Evolutionary conservation across 1,140 invertebrate species (phyloP).

Genomic region (Hypsibius dujardini): DNA sequence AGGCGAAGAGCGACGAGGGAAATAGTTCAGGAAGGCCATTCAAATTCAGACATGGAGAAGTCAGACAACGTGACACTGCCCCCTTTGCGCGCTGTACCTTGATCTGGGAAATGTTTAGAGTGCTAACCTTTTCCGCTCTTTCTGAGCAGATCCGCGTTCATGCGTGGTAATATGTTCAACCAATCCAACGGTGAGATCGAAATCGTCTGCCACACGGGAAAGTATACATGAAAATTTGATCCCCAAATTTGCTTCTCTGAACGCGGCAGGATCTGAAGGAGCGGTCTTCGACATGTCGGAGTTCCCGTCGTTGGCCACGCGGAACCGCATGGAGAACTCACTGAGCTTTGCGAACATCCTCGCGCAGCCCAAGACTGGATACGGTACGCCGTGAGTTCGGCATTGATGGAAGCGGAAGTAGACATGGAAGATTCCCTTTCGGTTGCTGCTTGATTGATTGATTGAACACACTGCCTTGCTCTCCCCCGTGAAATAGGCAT

Average conservation of each 20-base stretch:
- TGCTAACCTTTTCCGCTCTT: not conserved
- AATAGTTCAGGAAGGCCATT: too few relatives aligned
- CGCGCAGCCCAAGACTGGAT: constrained; percentile 40
- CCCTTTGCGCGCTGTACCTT: too few relatives aligned
- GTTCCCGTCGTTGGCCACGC: constrained; percentile 68
- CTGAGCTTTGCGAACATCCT: constrained; percentile 34
- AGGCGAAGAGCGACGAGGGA: too few relatives aligned
- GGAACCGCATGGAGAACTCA: constrained; percentile 41
- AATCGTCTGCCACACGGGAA: too few relatives aligned
- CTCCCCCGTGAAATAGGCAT: constrained; percentile 41
- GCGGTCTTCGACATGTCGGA: constrained; percentile 67
- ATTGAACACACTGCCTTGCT: too few relatives aligned
- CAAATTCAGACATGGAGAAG: too few relatives aligned
- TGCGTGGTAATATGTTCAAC: constrained; percentile 6
- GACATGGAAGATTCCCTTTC: constrained; percentile 15
- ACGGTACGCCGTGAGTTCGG: constrained; percentile 23
- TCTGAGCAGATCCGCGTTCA: not conserved
- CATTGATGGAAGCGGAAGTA: constrained; percentile 44
- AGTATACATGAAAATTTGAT: too few relatives aligned
- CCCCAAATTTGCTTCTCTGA: too few relatives aligned
- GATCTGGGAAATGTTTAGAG: too few relatives aligned
- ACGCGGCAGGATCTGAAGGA: constrained; percentile 3
- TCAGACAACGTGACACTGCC: too few relatives aligned
- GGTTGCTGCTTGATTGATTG: too few relatives aligned
- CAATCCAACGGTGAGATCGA: not conserved